Conservation (phyloP, 2,797 vertebrate species). For the Microctenopoma lineatum region DNA sequence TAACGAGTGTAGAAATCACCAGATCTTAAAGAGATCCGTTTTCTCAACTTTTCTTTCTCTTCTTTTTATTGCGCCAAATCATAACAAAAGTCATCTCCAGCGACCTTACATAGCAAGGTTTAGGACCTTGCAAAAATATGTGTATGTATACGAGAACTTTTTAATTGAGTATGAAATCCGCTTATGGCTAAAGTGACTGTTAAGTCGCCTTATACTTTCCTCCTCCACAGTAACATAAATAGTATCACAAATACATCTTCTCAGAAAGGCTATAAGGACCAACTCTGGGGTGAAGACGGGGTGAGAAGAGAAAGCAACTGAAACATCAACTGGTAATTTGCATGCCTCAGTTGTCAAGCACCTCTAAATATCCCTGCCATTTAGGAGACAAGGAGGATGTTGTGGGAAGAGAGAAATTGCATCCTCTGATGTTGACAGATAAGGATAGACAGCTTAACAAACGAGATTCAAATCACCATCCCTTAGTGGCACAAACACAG, state of each 20-base stretch:
- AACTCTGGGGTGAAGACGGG: conserved; percentile 29
- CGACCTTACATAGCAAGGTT: too few relatives aligned
- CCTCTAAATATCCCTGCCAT: conserved; percentile 76
- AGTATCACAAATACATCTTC: conserved; percentile 40
- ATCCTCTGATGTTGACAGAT: conserved; percentile 78
- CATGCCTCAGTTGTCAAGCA: conserved; percentile 76
- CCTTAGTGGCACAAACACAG: conserved; percentile 63
- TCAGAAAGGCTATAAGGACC: conserved; percentile 40
- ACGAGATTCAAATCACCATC: conserved; percentile 80
- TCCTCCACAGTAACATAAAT: conserved; percentile 44
- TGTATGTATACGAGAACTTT: background rate
- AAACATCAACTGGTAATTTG: conserved; percentile 72
- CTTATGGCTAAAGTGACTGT: conserved; percentile 21
- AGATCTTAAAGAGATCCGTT: conserved; percentile 4
- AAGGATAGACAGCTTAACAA: conserved; percentile 81
- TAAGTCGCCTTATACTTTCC: conserved; percentile 20
- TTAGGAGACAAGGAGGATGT: conserved; percentile 68
- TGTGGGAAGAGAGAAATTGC: conserved; percentile 71
- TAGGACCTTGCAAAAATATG: too few relatives aligned
- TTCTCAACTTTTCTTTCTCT: background rate
- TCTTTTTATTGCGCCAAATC: too few relatives aligned
- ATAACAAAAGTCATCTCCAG: too few relatives aligned
- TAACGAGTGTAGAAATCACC: background rate
- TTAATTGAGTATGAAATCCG: conserved; percentile 16
- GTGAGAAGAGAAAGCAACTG: conserved; percentile 28